Percentiles rank a stretch among this genome's conserved stretches.
Conservation (phyloP, 2,888 invertebrate genomes). For the Habroteleia sp. region DNA sequence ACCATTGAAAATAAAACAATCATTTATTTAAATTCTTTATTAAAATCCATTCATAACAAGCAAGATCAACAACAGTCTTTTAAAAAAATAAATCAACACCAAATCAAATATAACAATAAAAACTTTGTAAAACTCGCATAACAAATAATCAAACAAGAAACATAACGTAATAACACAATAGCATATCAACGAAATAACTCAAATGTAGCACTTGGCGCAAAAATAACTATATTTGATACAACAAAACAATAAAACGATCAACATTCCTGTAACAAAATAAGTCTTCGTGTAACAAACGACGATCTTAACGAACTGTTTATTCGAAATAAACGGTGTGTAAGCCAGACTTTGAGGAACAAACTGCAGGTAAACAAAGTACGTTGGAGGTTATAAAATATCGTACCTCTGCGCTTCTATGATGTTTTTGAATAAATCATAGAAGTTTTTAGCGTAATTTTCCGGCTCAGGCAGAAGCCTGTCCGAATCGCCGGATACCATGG, state of each 20-base stretch:
- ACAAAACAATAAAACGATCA: slow-evolving; percentile 16
- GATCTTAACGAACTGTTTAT: neutral
- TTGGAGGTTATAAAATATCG: slow-evolving; percentile 74
- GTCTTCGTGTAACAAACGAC: neutral
- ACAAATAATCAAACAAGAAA: neutral
- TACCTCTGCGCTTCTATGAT: slow-evolving; percentile 81
- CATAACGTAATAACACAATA: neutral
- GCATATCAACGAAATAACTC: neutral
- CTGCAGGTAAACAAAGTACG: slow-evolving; percentile 74
- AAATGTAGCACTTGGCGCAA: neutral
- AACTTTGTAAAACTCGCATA: too few species aligned
- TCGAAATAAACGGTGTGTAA: slow-evolving; percentile 1
- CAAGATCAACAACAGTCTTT: too few species aligned
- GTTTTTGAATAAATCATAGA: slow-evolving; percentile 81
- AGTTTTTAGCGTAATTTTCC: slow-evolving; percentile 80
- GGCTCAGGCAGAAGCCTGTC: slow-evolving; percentile 81
- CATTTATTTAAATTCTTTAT: too few species aligned
- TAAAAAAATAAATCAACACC: too few species aligned
- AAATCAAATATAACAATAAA: too few species aligned
- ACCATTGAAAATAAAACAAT: too few species aligned
- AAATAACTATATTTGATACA: neutral
- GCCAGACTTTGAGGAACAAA: slow-evolving; percentile 33
- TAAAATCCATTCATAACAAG: too few species aligned
- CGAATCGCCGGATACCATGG: slow-evolving; percentile 77
- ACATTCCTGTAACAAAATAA: slow-evolving; percentile 1